These are phyloP conservation scores for Nemopilema nomurai DNA, from an alignment of 30 jellyfish, hydroid and myxozoan species.

Conservation along the genomic window DNA sequence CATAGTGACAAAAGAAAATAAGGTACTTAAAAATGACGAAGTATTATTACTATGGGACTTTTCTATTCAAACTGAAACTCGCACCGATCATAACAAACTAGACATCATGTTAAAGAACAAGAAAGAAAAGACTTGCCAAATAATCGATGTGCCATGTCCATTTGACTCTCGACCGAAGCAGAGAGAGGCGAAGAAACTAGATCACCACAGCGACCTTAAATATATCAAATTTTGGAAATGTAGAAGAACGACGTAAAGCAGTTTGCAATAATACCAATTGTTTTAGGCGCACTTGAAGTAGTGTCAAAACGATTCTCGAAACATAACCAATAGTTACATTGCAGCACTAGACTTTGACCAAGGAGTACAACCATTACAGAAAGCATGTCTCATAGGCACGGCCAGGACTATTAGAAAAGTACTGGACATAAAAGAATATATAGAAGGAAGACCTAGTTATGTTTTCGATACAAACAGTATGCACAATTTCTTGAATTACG, in stretches of 20 bases:
- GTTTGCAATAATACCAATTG: not conserved
- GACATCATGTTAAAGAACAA: not conserved
- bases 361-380: not conserved
- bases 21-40: not conserved
- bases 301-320: not conserved
- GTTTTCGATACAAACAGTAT: no score
- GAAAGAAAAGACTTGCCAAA: not conserved
- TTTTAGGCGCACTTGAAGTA: not conserved
- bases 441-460: no score
- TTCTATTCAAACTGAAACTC: not conserved
- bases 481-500: no score
- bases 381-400: not conserved
- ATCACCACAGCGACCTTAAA: not conserved
- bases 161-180: not conserved
- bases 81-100: not conserved
- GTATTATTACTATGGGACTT: not conserved
- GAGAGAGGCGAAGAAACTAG: not conserved
- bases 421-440: not conserved
- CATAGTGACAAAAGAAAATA: not conserved
- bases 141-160: slow-evolving; percentile 10
- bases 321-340: no score
- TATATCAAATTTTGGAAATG: not conserved
- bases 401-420: slow-evolving; percentile 3
- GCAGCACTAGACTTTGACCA: not conserved
- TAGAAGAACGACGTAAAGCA: not conserved